Evolutionary conservation across 2,888 invertebrate species (phyloP).

Genomic region (Creontiades dilutus): DNA sequence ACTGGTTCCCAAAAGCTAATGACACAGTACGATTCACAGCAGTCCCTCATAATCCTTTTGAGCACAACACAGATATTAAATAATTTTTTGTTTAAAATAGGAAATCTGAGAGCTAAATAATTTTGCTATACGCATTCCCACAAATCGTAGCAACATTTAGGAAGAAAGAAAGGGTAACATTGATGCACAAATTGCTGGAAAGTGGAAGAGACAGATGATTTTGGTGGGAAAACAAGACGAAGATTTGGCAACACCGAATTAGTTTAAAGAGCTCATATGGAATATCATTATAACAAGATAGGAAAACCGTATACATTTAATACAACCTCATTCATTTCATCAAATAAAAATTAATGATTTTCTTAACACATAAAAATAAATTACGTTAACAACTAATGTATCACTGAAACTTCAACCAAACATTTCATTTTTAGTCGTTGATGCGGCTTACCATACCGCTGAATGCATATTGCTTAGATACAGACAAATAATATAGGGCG

Average conservation of each 20-base stretch:
- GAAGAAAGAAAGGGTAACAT: too few species aligned
- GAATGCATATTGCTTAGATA: too few species aligned
- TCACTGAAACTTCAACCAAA: too few species aligned
- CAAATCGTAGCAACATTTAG: too few species aligned
- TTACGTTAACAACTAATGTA: not conserved
- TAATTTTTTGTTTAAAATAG: not conserved
- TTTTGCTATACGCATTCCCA: too few species aligned
- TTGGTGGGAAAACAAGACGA: not conserved
- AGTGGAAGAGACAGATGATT: not conserved
- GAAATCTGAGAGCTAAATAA: too few species aligned
- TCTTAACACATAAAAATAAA: not conserved
- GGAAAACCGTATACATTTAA: constrained; percentile 24
- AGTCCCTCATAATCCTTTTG: constrained; percentile 13
- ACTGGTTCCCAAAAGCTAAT: constrained; percentile 7
- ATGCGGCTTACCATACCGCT: too few species aligned
- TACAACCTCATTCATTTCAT: constrained; percentile 23
- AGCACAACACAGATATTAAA: constrained; percentile 19
- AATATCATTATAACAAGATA: not conserved
- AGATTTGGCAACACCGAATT: constrained; percentile 29
- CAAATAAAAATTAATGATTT: not conserved
- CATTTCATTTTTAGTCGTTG: too few species aligned
- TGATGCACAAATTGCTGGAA: not conserved
- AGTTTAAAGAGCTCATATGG: not conserved
- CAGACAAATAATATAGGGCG: too few species aligned
- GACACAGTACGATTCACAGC: not conserved